Base-by-base conservation (phyloP, 2,888 invertebrate species). In the Chymomyza amoena region DNA sequence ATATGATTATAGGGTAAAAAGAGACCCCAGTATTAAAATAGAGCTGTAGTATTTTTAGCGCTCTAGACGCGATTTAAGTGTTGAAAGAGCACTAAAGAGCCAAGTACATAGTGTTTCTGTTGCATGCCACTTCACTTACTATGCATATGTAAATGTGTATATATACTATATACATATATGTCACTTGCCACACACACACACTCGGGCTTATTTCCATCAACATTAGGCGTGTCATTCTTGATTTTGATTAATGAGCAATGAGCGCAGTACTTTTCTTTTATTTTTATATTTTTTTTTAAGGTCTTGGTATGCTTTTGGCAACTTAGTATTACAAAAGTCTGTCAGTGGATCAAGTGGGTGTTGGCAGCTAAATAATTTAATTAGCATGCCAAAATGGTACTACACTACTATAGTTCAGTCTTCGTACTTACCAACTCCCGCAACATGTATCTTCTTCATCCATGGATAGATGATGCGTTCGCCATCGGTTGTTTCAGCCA, bases 371-470 rank as follows among this genome's bases (percentile, higher is more conserved):
- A 87, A 80, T 88, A 87, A 88, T 88, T 87, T 83, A 89, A 89
- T 88, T 88, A 89, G 82, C 89, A 89, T 86, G 66, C 57, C 77
- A 83, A 81, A 79, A 81, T 77, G 78, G 73, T 45, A 56, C 39
- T 18, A 45, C 39, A 25, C 66, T 65, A 45, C 39, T 45, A 13
- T 45, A 13, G 39, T 45, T 10, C 39, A 45, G 39, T 45, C 13
- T 45, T 45, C 52, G 61, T 59, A 96, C 96, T 96, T 93, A 97
- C 97, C 96, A 87, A 95, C 97, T 85, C 97, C 97, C 81, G 97
- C 97, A 36, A 97, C 97, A 91, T 98, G 98, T 78, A 97, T 97
- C 92, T 98, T 98, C 93, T 98, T 97, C 99, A 99, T 99, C 99
- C 99, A 99, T 4, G 99, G 98, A 92, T 98, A 99, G 89, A 99